phyloP scores from a whole-genome alignment of 92 coral and sea anemone genomes.

The Siderastrea radians region DNA sequence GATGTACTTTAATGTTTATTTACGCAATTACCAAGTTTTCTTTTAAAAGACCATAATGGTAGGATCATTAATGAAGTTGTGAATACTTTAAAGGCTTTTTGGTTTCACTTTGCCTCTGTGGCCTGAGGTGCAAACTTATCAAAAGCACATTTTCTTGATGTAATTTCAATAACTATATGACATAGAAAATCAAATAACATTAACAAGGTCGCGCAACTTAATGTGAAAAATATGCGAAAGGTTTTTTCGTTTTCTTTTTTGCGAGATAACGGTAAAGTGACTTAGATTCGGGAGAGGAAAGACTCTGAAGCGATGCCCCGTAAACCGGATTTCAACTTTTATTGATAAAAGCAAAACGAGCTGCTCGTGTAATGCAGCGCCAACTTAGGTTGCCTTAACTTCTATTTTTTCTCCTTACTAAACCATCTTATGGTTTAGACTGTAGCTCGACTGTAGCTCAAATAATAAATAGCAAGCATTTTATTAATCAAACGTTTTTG shows the following conservation, averaged over 20 bases:
- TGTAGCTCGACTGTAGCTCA: neutral
- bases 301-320: neutral
- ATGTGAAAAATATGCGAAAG: neutral
- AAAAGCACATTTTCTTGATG: constrained; percentile 26
- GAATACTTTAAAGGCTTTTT: constrained; percentile 34
- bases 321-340: neutral
- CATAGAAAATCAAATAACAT: neutral
- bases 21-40: constrained; percentile 47
- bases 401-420: constrained; percentile 7
- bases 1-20: constrained; percentile 27
- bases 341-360: neutral
- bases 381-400: neutral
- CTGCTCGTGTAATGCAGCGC: neutral
- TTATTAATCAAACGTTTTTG: neutral
- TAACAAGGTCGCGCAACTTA: neutral
- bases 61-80: constrained; percentile 39
- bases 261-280: neutral
- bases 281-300: neutral
- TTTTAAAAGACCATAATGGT: constrained; percentile 39
- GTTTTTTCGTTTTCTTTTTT: no score
- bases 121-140: constrained; percentile 43
- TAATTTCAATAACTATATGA: constrained; percentile 5
- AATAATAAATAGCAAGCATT: constrained; percentile 1
- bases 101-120: constrained; percentile 11
- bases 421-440: neutral